Evolutionary conservation across 1,140 invertebrate genomes (phyloP), one percentile per base, ranked within the genome.

Genomic region (Leptinotarsa lineolata): DNA sequence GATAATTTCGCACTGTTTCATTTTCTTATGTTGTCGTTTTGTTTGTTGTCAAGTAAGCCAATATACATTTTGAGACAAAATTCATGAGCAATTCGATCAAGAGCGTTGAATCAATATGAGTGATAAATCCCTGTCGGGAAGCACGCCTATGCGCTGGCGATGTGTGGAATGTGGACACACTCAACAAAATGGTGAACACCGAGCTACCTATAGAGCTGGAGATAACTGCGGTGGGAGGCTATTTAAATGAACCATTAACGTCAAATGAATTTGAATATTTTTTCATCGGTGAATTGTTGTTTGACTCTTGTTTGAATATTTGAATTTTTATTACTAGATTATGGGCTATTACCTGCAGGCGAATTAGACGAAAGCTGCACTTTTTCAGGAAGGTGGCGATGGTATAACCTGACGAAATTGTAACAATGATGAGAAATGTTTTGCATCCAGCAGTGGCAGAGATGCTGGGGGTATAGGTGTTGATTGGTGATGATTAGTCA

Each of bases 261-360:
- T 54, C 48, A 54, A 54, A 54, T 54, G 48, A 54, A 54, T 54
- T 54, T 54, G 48, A 54, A 54, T 54, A 54, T 54, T 54, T 54
- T 54, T 54, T 54, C 48, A 54, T 54, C 48, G 48, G 48, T 54
- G 48, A 54, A 54, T 54, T 54, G 48, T 54, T 54, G 48, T 54
- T 54, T 54, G 48, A 54, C 48, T 54, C 48, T n/a, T 54, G 48
- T 54, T 54, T 54, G 48, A 54, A 54, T 54, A 54, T 54, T 54
- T 54, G 48, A 54, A 54, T 54, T 54, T 54, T 54, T 54, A 54
- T 54, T 54, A 54, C 48, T 54, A 54, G 48, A 54, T 54, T 54
- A 54, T 54, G 48, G 48, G 48, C 48, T n/a, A 54, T 54, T 54
- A 54, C 48, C 15, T 54, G 48, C 48, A 54, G 48, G 48, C 48